phyloP scores from a whole-genome alignment of 2,113 vertebrate species.

The Alces alces region DNA sequence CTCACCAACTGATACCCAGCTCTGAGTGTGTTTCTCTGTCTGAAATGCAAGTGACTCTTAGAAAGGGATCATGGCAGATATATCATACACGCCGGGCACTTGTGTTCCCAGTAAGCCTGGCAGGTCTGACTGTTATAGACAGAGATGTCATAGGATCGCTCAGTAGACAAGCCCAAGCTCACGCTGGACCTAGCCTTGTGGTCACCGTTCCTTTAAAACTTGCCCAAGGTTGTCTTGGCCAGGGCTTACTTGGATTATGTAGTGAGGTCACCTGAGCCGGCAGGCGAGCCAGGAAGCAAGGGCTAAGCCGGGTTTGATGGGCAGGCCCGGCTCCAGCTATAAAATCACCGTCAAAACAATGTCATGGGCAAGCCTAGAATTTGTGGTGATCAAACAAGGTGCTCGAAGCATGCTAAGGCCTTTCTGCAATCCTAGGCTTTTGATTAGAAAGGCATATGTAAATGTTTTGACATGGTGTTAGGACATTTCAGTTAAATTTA shows the following conservation, averaged over 20 bases:
- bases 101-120: constrained; percentile 1
- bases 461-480: neutral
- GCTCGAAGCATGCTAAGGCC: neutral
- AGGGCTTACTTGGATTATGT: neutral
- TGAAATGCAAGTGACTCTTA: constrained; percentile 45
- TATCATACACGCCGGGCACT: neutral
- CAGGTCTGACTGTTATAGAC: neutral
- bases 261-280: constrained; percentile 5
- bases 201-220: neutral
- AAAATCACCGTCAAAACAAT: neutral
- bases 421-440: neutral
- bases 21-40: neutral
- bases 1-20: neutral
- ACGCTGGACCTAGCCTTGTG: neutral
- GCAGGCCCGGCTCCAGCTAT: neutral
- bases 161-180: neutral
- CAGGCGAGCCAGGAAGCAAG: neutral
- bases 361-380: neutral
- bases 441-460: neutral
- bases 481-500: neutral
- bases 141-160: neutral
- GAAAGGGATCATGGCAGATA: neutral
- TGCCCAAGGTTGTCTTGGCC: neutral
- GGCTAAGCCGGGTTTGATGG: neutral
- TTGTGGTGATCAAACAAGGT: neutral